phyloP scores from a whole-genome alignment of 2,888 invertebrate species.

The Crioceris asparagi region DNA sequence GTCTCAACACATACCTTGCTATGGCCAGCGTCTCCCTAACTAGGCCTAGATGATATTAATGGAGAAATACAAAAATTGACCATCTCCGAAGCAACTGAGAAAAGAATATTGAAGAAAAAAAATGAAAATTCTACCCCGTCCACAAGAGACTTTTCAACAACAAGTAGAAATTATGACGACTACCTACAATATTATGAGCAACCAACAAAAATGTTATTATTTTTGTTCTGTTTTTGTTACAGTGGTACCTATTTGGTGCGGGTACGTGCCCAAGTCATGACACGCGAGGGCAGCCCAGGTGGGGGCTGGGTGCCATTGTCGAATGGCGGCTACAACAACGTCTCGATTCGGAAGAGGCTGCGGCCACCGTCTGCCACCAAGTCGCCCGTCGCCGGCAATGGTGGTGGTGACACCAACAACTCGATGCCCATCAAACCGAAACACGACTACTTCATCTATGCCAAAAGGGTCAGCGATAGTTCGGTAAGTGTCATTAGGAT shows the following conservation, averaged over 20 bases:
- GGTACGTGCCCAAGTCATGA: constrained; percentile 98
- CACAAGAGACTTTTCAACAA: too few species aligned
- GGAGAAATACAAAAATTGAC: too few species aligned
- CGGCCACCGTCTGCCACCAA: constrained; percentile 34
- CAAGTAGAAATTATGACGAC: too few species aligned
- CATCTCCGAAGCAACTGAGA: too few species aligned
- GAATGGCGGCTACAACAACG: constrained; percentile 89
- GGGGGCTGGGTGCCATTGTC: constrained; percentile 93
- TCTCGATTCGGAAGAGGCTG: constrained; percentile 75
- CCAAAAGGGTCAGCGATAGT: constrained; percentile 85
- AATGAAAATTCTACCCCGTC: too few species aligned
- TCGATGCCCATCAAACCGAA: constrained; percentile 43
- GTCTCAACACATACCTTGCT: too few species aligned
- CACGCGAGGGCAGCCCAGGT: constrained; percentile 92
- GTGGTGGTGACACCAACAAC: constrained; percentile 30
- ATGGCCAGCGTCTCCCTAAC: too few species aligned
- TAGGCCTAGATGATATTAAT: too few species aligned
- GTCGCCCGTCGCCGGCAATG: constrained; percentile 14
- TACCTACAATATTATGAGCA: too few species aligned
- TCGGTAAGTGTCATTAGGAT: constrained; percentile 53
- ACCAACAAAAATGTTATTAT: too few species aligned
- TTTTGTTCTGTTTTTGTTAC: constrained; percentile 32
- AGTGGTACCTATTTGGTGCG: constrained; percentile 88
- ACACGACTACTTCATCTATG: constrained; percentile 87
- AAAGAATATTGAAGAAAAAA: too few species aligned